Evolutionary conservation across 1,140 invertebrate genomes (phyloP).

Genomic region (Stegodyphus dumicola): DNA sequence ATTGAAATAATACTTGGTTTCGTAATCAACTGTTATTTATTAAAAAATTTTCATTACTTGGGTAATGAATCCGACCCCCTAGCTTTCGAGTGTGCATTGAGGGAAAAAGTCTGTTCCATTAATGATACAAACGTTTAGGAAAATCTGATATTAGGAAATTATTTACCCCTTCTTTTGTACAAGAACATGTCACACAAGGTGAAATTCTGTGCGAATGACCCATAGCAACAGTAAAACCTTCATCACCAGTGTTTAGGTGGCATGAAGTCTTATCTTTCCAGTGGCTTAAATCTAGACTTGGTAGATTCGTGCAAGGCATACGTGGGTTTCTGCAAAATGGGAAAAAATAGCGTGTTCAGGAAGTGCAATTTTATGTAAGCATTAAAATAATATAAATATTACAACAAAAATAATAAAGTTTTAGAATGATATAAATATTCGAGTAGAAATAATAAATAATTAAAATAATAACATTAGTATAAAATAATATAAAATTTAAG

Average conservation of each 20-base stretch:
- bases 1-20: too few species aligned
- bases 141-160: neutral
- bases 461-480: too few species aligned
- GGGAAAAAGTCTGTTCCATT: too few species aligned
- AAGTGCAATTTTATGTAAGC: neutral
- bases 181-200: conserved; percentile 75
- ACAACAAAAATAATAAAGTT: neutral
- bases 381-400: neutral
- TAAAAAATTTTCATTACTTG: too few species aligned
- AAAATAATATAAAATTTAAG: too few species aligned
- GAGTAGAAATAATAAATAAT: too few species aligned
- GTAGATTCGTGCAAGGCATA: conserved; percentile 69
- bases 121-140: too few species aligned
- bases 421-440: neutral
- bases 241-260: conserved; percentile 49
- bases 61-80: too few species aligned
- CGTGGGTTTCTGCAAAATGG: conserved; percentile 70
- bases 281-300: conserved; percentile 68
- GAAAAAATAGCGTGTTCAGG: neutral
- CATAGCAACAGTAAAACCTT: conserved; percentile 70
- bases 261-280: conserved; percentile 71
- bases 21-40: too few species aligned
- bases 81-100: too few species aligned
- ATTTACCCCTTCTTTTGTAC: conserved; percentile 74
- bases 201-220: conserved; percentile 72